Base-by-base conservation (phyloP, 2,113 vertebrate species). In the Hippoglossus stenolepis region DNA sequence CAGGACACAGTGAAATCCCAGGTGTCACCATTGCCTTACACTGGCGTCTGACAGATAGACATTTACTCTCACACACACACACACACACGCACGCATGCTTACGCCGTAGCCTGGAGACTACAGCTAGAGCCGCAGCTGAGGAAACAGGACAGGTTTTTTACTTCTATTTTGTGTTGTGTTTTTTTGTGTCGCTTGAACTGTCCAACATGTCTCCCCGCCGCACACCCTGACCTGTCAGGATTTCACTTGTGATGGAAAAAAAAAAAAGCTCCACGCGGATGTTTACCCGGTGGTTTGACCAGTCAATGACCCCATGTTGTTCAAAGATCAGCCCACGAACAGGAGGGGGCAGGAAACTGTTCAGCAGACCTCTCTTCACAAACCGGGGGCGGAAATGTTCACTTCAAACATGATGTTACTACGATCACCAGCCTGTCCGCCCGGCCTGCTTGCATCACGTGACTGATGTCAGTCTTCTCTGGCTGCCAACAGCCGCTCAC, bases 1-100 rank as follows among this genome's bases (percentile, higher is more conserved):
- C 82, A 78, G 84, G 57, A 71, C 70, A 76, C 70, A 66, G 35
- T 53, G 63, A 83, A 81, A 64, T 85, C 82, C 75, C 82, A 85
- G 65, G 65, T 84, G 83, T 90, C 69, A 70, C 70, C 66, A 75
- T 67, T 65, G 71, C 78, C 49, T 69, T 75, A 53, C 66, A 72
- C 58, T 2, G 51, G 56, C 14, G 1, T 49, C 57, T 79, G 79
- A 83, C 75, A 80, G 70, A 80, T 54, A 75, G 73, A 77, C 77
- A 69, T 59, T 43, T 23, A 72, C 65, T 45, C 72, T 68, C 24
- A 28, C 62, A 65, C 75, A 64, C 38, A 31, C 73, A 24, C 62
- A 0, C 28, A 28, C 28, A 5, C 28, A 28, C 28, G 2, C 43
- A 62, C 62, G 57, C 31, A 70, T 2, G 31, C 31, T 35, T 35